phyloP scores from a whole-genome alignment of 2,113 vertebrate genomes.

The Charina bottae region DNA sequence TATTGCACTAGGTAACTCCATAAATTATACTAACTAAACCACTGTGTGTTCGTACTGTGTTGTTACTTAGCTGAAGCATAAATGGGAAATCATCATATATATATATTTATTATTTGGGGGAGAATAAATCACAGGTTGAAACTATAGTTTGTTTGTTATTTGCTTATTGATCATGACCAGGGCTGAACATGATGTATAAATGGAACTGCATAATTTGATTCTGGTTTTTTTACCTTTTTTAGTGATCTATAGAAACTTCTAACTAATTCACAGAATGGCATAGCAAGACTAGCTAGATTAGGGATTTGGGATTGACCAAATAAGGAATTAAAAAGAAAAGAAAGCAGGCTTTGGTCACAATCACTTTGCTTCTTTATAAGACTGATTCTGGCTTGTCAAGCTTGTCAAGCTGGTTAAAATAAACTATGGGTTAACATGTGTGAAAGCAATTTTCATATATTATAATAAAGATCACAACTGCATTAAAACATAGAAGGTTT shows the following conservation, averaged over 20 bases:
- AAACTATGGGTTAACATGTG: not conserved
- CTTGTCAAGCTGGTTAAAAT: not conserved
- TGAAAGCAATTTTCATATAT: not conserved
- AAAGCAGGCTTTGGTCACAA: not conserved
- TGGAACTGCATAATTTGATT: not conserved
- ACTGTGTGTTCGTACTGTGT: not conserved
- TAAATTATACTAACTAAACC: not conserved
- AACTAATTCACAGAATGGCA: not conserved
- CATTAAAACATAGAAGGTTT: not conserved
- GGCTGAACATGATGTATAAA: not conserved
- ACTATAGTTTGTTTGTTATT: not conserved
- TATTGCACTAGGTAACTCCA: not conserved
- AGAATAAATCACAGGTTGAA: not conserved
- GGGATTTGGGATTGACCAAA: not conserved
- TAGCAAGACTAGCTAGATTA: not conserved
- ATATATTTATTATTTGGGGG: not conserved
- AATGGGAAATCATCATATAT: not conserved
- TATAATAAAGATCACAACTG: not conserved
- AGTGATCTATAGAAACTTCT: not conserved
- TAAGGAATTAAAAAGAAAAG: not conserved
- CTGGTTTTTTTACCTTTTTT: not conserved
- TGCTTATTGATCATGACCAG: not conserved
- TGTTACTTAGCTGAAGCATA: not conserved
- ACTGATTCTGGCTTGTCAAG: not conserved
- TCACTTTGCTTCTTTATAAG: not conserved